These are phyloP conservation scores for Opisthocomus hoazin DNA, from an alignment of 2,113 vertebrate genomes.

Conservation along the genomic window DNA sequence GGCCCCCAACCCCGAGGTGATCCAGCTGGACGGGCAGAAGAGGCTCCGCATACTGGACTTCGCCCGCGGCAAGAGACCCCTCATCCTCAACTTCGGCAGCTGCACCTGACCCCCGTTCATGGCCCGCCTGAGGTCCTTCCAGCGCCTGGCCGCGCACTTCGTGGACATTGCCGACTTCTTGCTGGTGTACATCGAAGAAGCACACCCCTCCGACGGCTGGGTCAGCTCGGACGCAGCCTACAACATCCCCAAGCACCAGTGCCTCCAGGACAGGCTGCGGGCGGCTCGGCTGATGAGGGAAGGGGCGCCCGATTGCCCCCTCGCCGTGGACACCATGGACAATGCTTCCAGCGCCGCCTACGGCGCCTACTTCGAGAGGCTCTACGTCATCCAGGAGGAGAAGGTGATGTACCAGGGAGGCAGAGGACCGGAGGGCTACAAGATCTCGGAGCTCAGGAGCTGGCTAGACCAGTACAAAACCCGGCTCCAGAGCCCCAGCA, in stretches of 20 bases:
- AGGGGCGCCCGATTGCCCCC: slow-evolving; percentile 80
- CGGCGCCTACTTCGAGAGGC: slow-evolving; percentile 98
- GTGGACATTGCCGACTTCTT: slow-evolving; percentile 93
- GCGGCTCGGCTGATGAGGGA: slow-evolving; percentile 87
- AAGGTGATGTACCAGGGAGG: slow-evolving; percentile 93
- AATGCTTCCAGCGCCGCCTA: slow-evolving; percentile 96
- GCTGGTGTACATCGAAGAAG: slow-evolving; percentile 97
- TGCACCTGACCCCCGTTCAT: slow-evolving; percentile 99
- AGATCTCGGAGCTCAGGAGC: slow-evolving; percentile 89
- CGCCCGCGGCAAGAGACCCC: slow-evolving; percentile 84
- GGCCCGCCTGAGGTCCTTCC: slow-evolving; percentile 94
- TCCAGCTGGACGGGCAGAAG: slow-evolving; percentile 81
- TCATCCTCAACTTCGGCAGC: slow-evolving; percentile 97
- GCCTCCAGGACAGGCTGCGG: slow-evolving; percentile 90
- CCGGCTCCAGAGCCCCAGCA: slow-evolving; percentile 66
- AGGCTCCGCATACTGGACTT: slow-evolving; percentile 86
- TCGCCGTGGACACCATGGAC: slow-evolving; percentile 96
- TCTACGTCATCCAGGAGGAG: slow-evolving; percentile 89
- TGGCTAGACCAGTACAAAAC: slow-evolving; percentile 90
- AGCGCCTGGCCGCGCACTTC: slow-evolving; percentile 89
- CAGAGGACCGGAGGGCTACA: slow-evolving; percentile 93
- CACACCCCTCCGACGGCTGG: slow-evolving; percentile 97
- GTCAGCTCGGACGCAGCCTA: slow-evolving; percentile 95
- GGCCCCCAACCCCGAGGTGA: slow-evolving; percentile 94
- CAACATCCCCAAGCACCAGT: slow-evolving; percentile 92